Evolutionary conservation across 2,888 invertebrate genomes (phyloP), one percentile per base, ranked within the genome.

Genomic region (Sialis fuliginosa): DNA sequence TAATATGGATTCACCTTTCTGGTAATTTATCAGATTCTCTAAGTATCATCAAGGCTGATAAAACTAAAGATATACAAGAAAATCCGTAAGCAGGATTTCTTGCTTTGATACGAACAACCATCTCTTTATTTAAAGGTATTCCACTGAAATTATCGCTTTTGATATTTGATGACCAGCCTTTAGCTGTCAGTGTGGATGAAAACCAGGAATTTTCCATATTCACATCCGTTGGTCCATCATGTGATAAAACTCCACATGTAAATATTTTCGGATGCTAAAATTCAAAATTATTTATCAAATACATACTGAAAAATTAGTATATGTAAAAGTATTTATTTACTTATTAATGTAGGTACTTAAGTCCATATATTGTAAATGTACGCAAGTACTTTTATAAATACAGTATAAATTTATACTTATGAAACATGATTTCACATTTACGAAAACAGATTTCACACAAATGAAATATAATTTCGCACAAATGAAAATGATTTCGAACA

Each of bases 51-150:
- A 85, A 57, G 0, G 85, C 95, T 41, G 82, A 69, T 50, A 80
- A 69, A 6, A 92, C 68, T 49, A 90, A 59, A 41, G 79, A 75
- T 6, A 75, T 74, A 48, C 83, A 81, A 0, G 91, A 92, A 6
- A 81, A 74, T 2, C 86, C 83, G 68, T 95, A 95, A n/a, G 84
- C 92, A 2, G 83, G 81, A 66, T 89, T 82, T 47, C 52, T 58
- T 1, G 78, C 80, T 10, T 68, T 61, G 9, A 90, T 82, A 67
- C 71, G 74, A 0, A 75, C 80, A 37, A 73, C 68, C 39, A 87
- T 62, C 43, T 65, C 71, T 58, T 80, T 81, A 46, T 77, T 72
- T 0, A 84, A 81, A 9, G 72, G 66, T 9, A 68, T 69, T 2
- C 63, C 57, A 55, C 75, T 74, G 46, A 72, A 61, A 49, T 73